Evolutionary conservation across 1,140 invertebrate genomes (phyloP), one percentile per base, ranked within the genome.

Genomic region (Leptopilina clavipes): DNA sequence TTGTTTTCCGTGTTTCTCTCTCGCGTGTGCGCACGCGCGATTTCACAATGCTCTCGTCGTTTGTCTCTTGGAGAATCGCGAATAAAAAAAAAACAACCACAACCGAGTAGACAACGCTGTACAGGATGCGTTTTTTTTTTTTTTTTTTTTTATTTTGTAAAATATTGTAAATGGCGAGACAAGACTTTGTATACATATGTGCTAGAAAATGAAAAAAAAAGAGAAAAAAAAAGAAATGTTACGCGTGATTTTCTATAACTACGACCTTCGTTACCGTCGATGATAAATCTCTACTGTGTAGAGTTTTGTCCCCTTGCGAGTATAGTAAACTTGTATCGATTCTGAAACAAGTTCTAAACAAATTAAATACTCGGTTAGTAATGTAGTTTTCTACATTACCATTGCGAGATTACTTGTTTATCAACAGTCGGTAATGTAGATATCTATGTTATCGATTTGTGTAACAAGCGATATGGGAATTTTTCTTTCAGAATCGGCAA

Each of bases 271-370:
- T 84, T 86, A 83, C 83, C 82, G 84, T 72, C 73, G 76, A 70
- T 71, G 17, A 31, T 31, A 45, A 78, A 70, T 80, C 81, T 86
- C 85, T 86, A 86, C 85, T 83, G 71, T 86, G 85, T 86, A 86
- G 85, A 86, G 82, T 78, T 40, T 75, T 59, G 22, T 48, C 43
- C 14, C 11, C 11, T 31, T 31, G 5, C 1, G 25, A n/a, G n/a
- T n/a, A n/a, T 31, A 31, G 25, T 31, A 31, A 31, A 31, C 1
- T 31, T 31, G 25, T 31, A 31, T 5, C 25, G 25, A 31, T 31
- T 31, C 5, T 31, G 25, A 5, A 5, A 31, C 25, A 31, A 31
- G 25, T 31, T 31, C 5, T 31, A 5, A 31, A 31, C 25, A n/a
- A n/a, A n/a, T 31, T 31, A 31, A 31, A 1, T 31, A 5, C 5